Conservation (phyloP, 2,113 vertebrate genomes). For the Leiothrix lutea region DNA sequence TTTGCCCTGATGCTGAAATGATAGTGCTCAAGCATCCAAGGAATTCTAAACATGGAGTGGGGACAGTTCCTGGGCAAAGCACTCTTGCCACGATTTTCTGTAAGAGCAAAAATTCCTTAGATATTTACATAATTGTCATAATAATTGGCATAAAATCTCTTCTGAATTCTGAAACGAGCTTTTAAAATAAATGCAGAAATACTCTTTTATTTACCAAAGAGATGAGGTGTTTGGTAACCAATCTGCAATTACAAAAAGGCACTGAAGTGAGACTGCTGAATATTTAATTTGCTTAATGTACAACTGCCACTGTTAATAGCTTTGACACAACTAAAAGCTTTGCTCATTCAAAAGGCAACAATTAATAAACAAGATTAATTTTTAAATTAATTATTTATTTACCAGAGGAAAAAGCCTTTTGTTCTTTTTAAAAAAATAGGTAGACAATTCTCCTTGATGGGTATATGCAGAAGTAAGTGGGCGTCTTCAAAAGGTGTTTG, state of each 20-base stretch:
- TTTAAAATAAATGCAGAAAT: background rate
- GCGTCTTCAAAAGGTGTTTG: background rate
- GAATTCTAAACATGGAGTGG: background rate
- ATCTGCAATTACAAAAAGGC: background rate
- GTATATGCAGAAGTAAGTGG: background rate
- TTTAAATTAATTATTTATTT: background rate
- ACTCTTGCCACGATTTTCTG: background rate
- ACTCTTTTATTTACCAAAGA: background rate
- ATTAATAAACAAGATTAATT: conserved; percentile 49
- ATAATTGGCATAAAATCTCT: background rate
- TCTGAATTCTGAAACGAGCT: background rate
- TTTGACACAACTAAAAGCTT: conserved; percentile 55
- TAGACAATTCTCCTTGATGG: background rate
- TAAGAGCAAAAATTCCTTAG: background rate
- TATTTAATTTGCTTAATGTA: conserved; percentile 34
- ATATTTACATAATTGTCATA: background rate
- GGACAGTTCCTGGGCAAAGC: background rate
- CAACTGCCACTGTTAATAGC: conserved; percentile 4
- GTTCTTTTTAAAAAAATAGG: background rate
- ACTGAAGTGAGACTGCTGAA: conserved; percentile 3
- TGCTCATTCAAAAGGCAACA: conserved; percentile 15
- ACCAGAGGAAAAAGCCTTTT: background rate
- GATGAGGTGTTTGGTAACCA: background rate
- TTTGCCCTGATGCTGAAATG: background rate
- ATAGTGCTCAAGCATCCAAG: background rate